Evolutionary conservation across 2,888 invertebrate species (phyloP), one percentile per base, ranked within the genome.

Genomic region (Euphydryas editha): DNA sequence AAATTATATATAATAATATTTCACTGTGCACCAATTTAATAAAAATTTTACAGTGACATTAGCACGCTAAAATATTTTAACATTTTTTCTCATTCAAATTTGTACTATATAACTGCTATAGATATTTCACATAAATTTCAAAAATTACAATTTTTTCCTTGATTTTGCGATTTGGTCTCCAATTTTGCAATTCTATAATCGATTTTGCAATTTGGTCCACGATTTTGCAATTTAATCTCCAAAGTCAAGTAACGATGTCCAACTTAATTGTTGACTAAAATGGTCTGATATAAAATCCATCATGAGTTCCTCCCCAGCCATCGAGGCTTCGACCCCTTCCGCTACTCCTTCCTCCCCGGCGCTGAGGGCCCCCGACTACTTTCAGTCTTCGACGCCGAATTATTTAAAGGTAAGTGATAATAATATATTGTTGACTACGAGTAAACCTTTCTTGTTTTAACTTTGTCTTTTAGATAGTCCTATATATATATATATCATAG

Each of bases 241-340:
- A 30, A 8, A 17, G 30, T 11, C 2, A 13, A 37, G 37, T 37
- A 13, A 7, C 21, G 21, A n/a, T 59, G 39, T 20, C 59, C 24
- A 21, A n/a, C 39, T 67, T 57, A 54, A 44, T 42, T 39, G 42
- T 20, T 13, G 24, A 62, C 49, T 67, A 70, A 69, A 54, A 87
- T 93, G 96, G 76, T 95, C 94, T 84, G 82, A 85, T 66, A 62
- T 67, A 59, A 46, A 69, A 67, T 62, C 76, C 75, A 85, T 58
- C 74, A 94, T 82, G 91, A 92, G 88, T 86, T 93, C 91, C 39
- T 94, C 94, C 56, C 90, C 88, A 80, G 93, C 88, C 51, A 87
- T 93, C 73, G 93, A 93, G 83, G 88, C 87, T 1, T 83, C 90
- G 0, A 87, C 91, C 20, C 90, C 91, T 37, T 84, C 92, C 60